Base-by-base conservation (phyloP, 2,113 vertebrate species). In the Megaptera novaeangliae region DNA sequence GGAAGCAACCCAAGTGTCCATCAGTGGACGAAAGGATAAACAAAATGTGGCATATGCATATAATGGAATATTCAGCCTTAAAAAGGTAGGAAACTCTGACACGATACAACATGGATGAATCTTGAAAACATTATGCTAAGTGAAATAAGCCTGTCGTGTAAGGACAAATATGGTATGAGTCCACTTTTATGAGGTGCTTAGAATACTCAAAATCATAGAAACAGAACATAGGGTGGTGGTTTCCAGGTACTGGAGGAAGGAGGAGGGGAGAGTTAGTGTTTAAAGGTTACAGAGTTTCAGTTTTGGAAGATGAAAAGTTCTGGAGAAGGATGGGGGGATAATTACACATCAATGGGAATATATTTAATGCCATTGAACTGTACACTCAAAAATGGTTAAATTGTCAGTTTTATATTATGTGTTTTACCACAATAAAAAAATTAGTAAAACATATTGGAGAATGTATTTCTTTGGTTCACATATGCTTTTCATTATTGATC, bases 171-270 rank as follows among this genome's bases (percentile, higher is more conserved):
- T 8, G 12, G 27, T 31, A 9, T 34, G 9, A 23, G 57, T 93
- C 20, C 29, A 34, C 5, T 88, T 72, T 12, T 20, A n/a, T 41
- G 57, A 78, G 55, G 39, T 64, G 5, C 17, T 18, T 44, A 21
- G 21, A 36, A 13, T 25, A 68, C 21, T 94, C 36, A 64, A 13
- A n/a, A 5, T 31, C 36, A 63, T 69, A 41, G 55, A 78, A 6
- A 15, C 5, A 84, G 21, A 82, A 69, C 49, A 17, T 36, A 52
- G 10, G 44, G 59, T 29, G 39, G 10, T 3, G 21, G 34, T 72
- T 75, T 72, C 44, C 21, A 64, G 1, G 3, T 14, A 13, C 13
- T 46, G 3, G 5, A 44, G 13, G 12, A 5, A 44, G 12, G 0
- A 8, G 6, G 17, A 75, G 44, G 25, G 39, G 31, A 13, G 8